These are phyloP conservation scores for Hemibagrus wyckioides DNA, from an alignment of 2,113 vertebrate species.

Conservation along the genomic window DNA sequence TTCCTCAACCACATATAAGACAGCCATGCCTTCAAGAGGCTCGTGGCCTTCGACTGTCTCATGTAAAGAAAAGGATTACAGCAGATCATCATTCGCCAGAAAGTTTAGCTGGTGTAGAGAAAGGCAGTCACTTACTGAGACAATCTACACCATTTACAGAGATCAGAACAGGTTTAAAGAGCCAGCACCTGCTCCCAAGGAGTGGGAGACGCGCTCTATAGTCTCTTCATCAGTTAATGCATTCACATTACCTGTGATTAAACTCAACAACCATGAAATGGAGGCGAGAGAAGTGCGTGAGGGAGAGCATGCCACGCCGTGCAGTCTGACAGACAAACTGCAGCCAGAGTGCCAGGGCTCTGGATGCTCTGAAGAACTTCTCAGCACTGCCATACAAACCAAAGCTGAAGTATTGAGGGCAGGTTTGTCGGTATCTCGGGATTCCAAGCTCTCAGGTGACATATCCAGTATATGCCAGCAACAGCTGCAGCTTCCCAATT, in stretches of 20 bases:
- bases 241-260: conserved; percentile 84
- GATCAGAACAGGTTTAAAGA: conserved; percentile 73
- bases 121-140: conserved; percentile 80
- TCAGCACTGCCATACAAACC: conserved; percentile 27
- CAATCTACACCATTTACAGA: conserved; percentile 88
- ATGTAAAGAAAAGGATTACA: conserved; percentile 59
- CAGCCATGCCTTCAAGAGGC: conserved; percentile 75
- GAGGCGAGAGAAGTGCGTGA: conserved; percentile 62
- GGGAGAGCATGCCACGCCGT: conserved; percentile 25
- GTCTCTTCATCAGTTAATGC: conserved; percentile 85
- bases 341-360: conserved; percentile 43
- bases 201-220: conserved; percentile 83
- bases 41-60: conserved; percentile 80
- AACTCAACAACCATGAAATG: conserved; percentile 79
- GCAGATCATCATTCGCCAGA: conserved; percentile 64
- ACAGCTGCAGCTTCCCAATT: conserved; percentile 69
- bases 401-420: conserved; percentile 47
- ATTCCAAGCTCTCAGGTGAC: conserved; percentile 64
- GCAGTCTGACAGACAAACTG: conserved; percentile 50
- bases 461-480: conserved; percentile 63
- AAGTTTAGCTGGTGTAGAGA: conserved; percentile 70
- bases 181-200: conserved; percentile 62
- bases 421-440: conserved; percentile 47
- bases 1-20: conserved; percentile 69
- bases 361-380: conserved; percentile 18